Evolutionary conservation across 2,113 vertebrate species (phyloP), one percentile per base, ranked within the genome.

Genomic region (Acanthisitta chloris): DNA sequence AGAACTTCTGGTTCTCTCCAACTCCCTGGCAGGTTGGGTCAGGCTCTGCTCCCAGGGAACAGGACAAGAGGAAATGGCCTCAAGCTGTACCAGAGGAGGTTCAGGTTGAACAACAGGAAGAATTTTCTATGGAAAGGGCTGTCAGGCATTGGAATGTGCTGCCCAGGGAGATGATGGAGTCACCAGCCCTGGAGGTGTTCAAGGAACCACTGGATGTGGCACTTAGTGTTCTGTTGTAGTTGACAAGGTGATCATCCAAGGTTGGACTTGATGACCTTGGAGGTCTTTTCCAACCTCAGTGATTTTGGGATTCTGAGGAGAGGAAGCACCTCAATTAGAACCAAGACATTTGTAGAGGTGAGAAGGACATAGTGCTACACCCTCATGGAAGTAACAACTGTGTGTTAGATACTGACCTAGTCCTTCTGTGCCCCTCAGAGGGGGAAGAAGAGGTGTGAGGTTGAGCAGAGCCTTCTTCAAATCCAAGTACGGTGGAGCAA

Each of bases 201-300:
- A 0, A 18, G 29, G 29, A 46, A 45, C 8, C 1, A 7, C 48
- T 28, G 67, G 33, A 40, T 0, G 0, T 26, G 24, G 11, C 2
- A 6, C 8, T 83, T 46, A 10, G 36, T 34, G n/a, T n/a, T n/a
- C n/a, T n/a, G n/a, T n/a, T n/a, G n/a, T n/a, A n/a, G n/a, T n/a
- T n/a, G 55, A 8, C 66, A 38, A 5, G 38, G 20, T 16, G 66
- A 55, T 42, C 26, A 21, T 2, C 1, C 48, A 10, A 55, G 12
- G 14, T 25, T 2, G 26, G 36, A 43, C 43, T 86, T 1, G 0
- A 4, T 3, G 3, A 17, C 1, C 38, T 5, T 1, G 45, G 62
- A 69, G 43, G 57, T 21, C 38, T 69, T 45, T 38, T 18, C 62
- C 72, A 26, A 0, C 7, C 19, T 29, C 19, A 0, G 1, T 17